These are phyloP conservation scores for Zaprionus ornatus DNA, from an alignment of 1,140 invertebrate species.

Conservation along the genomic window DNA sequence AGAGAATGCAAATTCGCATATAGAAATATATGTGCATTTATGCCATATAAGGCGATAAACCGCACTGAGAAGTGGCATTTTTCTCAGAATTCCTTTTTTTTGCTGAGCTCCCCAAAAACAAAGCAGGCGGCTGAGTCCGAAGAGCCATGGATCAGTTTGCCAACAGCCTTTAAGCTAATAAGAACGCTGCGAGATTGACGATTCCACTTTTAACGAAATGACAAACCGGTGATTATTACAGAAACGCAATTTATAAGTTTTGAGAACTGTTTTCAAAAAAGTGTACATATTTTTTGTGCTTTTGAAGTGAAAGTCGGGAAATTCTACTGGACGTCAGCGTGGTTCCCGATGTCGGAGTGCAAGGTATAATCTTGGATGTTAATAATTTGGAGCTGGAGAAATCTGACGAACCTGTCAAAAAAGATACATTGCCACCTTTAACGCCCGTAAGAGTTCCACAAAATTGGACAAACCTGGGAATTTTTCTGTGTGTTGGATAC, in stretches of 20 bases:
- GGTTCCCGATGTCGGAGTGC: not conserved
- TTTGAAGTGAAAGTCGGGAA: slow-evolving; percentile 25
- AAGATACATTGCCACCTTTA: not conserved
- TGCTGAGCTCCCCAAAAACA: not conserved
- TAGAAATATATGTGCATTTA: not conserved
- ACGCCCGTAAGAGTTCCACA: not conserved
- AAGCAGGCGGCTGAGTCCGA: not conserved
- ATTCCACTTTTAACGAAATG: slow-evolving; percentile 5
- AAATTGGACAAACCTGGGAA: slow-evolving; percentile 32
- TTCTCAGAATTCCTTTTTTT: not conserved
- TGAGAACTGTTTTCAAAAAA: not conserved
- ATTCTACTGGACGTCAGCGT: slow-evolving; percentile 14
- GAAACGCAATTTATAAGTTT: not conserved
- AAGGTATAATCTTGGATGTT: slow-evolving; percentile 5
- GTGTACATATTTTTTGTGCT: not conserved
- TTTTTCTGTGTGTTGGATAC: slow-evolving; percentile 51
- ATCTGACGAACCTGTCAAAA: not conserved
- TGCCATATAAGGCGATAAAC: not conserved
- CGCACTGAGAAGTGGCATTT: not conserved
- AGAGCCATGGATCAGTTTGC: slow-evolving; percentile 19
- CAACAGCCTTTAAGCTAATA: slow-evolving; percentile 9
- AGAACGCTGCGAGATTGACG: slow-evolving; percentile 13
- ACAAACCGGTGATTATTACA: slow-evolving; percentile 23
- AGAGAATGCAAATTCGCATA: no score
- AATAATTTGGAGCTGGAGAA: not conserved